Conservation (phyloP, 1,140 invertebrate species). For the Heliconius hermathena region DNA sequence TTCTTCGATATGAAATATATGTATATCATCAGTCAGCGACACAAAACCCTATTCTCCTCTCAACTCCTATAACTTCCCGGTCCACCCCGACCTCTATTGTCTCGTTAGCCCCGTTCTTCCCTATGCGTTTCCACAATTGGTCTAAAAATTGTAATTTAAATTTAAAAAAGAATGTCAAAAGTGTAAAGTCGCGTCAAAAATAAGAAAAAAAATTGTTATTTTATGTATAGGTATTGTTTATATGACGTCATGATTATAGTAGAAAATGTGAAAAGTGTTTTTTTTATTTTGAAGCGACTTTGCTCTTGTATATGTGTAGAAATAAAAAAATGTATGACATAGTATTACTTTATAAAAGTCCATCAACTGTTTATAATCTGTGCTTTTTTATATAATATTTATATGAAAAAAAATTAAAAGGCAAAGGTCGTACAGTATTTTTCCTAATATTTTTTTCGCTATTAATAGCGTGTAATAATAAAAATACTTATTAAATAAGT, state of each 20-base stretch:
- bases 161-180: neutral
- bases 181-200: neutral
- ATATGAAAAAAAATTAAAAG: constrained; percentile 6
- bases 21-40: neutral
- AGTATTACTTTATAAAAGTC: neutral
- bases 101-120: neutral
- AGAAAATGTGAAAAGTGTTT: neutral
- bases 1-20: neutral
- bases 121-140: neutral
- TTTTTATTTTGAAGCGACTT: constrained; percentile 1
- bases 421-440: neutral
- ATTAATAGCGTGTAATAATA: neutral
- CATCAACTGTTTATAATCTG: constrained; percentile 10
- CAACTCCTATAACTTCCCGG: neutral
- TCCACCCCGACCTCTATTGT: neutral
- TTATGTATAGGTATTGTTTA: neutral
- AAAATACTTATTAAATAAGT: constrained; percentile 14
- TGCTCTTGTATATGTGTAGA: constrained; percentile 5
- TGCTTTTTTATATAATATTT: constrained; percentile 11
- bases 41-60: neutral
- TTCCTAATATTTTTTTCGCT: neutral
- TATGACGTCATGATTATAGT: neutral
- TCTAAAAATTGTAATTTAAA: constrained; percentile 10
- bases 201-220: neutral
- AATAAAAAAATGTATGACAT: constrained; percentile 5